Evolutionary conservation across 2,113 vertebrate genomes (phyloP), one percentile per base, ranked within the genome.

Genomic region (Brachirus orientalis): DNA sequence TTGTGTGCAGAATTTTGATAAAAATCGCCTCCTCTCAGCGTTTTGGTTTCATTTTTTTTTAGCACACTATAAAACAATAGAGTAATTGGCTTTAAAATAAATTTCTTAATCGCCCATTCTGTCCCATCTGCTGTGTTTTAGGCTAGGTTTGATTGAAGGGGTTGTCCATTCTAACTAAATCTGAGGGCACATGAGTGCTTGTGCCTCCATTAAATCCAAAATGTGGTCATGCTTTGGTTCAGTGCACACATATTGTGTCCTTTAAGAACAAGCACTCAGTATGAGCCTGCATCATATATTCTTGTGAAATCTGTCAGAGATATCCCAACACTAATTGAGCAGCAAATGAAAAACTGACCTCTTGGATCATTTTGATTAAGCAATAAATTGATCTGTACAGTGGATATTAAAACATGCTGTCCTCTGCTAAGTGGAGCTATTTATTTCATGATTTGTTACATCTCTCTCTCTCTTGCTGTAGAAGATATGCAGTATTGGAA

Each of bases 141-240:
- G 48, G 35, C 14, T 40, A 35, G 60, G 48, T 74, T 59, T 60
- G 76, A 84, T 65, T 45, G 41, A 22, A 61, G 41, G 44, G 40
- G 50, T 77, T 63, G 74, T 76, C 38, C n/a, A 8, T 59, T 82
- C 69, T 28, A 48, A 48, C 51, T 76, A 63, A 80, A 84, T 85
- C 44, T 41, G 59, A 63, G 8, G 8, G 53, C 69, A 82, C 54
- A 46, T 48, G 40, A 56, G 59, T 5, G 10, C 47, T 64, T 58
- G 58, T 56, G 53, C 63, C 86, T 55, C 75, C 58, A 85, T 83
- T 87, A 72, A 63, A 80, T 75, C 53, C 44, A 53, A 80, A 82
- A 83, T 58, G 50, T 69, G 41, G 73, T 48, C 66, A 37, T 48
- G 68, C 72, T 63, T 51, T 63, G 53, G 70, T 73, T 63, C 74